Evolutionary conservation across 1,140 invertebrate genomes (phyloP).

Genomic region (Drosophila takahashii): DNA sequence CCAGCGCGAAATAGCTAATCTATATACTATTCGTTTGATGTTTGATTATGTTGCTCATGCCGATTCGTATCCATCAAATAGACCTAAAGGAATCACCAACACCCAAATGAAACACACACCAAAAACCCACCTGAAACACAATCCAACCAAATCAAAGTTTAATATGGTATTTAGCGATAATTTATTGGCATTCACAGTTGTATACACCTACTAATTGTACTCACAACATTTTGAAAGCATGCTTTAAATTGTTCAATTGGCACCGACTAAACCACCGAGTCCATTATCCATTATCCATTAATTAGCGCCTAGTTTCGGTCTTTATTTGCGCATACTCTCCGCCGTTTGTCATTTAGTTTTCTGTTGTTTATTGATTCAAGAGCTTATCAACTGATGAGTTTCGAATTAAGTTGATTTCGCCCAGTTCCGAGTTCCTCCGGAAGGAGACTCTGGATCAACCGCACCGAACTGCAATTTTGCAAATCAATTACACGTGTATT

Average conservation of each 20-base stretch:
- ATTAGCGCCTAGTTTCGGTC: slow-evolving; percentile 35
- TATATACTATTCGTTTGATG: slow-evolving; percentile 15
- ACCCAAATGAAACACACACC: not conserved
- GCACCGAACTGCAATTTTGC: not conserved
- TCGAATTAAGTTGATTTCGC: slow-evolving; percentile 47
- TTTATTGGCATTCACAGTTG: slow-evolving; percentile 38
- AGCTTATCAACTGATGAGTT: slow-evolving; percentile 61
- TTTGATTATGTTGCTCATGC: slow-evolving; percentile 2
- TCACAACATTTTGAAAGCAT: slow-evolving; percentile 61
- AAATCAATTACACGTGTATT: slow-evolving; percentile 38
- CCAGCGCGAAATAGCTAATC: slow-evolving; percentile 15
- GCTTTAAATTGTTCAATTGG: slow-evolving; percentile 71
- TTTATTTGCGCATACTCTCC: slow-evolving; percentile 31
- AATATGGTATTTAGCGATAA: slow-evolving; percentile 49
- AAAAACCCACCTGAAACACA: slow-evolving; percentile 6
- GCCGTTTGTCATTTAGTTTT: slow-evolving; percentile 16
- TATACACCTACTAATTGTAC: slow-evolving; percentile 34
- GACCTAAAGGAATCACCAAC: not conserved
- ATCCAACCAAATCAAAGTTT: slow-evolving; percentile 11
- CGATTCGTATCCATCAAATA: slow-evolving; percentile 10
- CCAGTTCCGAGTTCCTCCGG: not conserved
- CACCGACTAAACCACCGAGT: slow-evolving; percentile 37
- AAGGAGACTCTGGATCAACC: not conserved
- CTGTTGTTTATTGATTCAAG: slow-evolving; percentile 58
- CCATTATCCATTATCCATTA: slow-evolving; percentile 40